Evolutionary conservation across 2,888 invertebrate species (phyloP), one percentile per base, ranked within the genome.

Genomic region (Gryllus longicercus): DNA sequence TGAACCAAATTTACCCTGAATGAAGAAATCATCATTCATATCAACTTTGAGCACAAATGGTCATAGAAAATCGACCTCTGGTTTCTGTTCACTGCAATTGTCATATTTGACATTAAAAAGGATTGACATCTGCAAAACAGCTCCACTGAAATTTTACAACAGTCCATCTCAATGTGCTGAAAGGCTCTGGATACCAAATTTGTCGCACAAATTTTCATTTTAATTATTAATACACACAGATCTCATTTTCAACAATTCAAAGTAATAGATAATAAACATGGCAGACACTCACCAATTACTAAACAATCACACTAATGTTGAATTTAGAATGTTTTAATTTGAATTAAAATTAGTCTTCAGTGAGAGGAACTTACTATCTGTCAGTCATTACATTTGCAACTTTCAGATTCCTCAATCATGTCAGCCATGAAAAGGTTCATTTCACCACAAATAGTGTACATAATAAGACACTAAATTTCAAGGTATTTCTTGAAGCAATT

Each of bases 231-330:
- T 38, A 38, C 38, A 38, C 38, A 38, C 38, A 38, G 38, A 38
- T 38, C 38, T 38, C 38, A 38, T 38, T 38, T 63, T 63, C 63
- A 18, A 18, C 16, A 63, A 18, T 63, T 63, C 16, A 63, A 63
- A 63, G 63, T 18, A 63, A 63, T 63, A 63, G 63, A 63, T 63
- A 63, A 63, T 63, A 63, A 63, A 63, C n/a, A 63, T 63, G 63
- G 16, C 63, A 18, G 63, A 18, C 63, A 63, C 63, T 63, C 63
- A 63, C 63, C 16, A 1, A 63, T 63, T 63, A n/a, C n/a, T n/a
- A 63, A 5, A 18, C 63, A 63, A 63, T 18, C n/a, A n/a, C 63
- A 63, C 63, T 18, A 63, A 63, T 63, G 38, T 38, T 38, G 38
- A 63, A 63, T 63, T 63, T 63, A 63, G 14, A 63, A 63, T 38